Conservation (phyloP, 2,888 invertebrate genomes). For the Parasteatoda lunata region DNA sequence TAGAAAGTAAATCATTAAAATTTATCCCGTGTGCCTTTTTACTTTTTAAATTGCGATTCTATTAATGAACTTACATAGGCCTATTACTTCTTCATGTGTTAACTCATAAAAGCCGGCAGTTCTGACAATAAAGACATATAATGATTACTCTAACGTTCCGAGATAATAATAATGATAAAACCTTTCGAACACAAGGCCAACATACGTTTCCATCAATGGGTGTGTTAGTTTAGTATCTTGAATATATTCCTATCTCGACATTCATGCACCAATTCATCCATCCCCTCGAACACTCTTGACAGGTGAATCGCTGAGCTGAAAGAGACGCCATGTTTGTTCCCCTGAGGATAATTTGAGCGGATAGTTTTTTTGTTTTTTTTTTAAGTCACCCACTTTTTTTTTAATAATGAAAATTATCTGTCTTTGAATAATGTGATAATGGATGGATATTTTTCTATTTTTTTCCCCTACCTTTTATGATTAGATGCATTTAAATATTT, state of each 20-base stretch:
- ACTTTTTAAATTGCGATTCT: not conserved
- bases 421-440: not conserved
- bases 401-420: not conserved
- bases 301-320: constrained; percentile 25
- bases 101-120: constrained; percentile 34
- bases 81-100: constrained; percentile 29
- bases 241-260: constrained; percentile 57
- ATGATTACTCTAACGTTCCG: constrained; percentile 43
- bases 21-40: not conserved
- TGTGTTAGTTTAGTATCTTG: constrained; percentile 63
- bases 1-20: too few species aligned
- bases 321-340: constrained; percentile 55
- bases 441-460: too few species aligned
- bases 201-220: constrained; percentile 61
- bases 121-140: constrained; percentile 53
- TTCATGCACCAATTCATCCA: constrained; percentile 52
- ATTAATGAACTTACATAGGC: constrained; percentile 9
- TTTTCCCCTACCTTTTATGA: too few species aligned
- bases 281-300: constrained; percentile 15
- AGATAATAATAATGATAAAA: constrained; percentile 63
- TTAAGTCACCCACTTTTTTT: not conserved
- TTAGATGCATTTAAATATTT: too few species aligned
- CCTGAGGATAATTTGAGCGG: not conserved
- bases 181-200: constrained; percentile 54
- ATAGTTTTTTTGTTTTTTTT: too few species aligned